phyloP scores from a whole-genome alignment of 2,113 vertebrate species.

The Xiphorhynchus elegans region DNA sequence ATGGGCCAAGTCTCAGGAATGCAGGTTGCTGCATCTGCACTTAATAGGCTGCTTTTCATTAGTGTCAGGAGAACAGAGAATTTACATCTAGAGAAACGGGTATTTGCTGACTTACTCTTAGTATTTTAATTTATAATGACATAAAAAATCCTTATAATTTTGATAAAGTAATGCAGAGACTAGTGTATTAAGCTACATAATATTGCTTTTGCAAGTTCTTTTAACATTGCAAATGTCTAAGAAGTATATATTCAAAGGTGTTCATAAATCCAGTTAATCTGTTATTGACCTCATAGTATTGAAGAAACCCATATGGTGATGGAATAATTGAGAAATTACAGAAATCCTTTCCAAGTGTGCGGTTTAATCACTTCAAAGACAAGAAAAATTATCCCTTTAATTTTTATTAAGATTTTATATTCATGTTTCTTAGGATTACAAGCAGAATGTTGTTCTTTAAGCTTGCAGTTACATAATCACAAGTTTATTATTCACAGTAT shows the following conservation, averaged over 20 bases:
- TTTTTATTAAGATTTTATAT: not conserved
- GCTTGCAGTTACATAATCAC: not conserved
- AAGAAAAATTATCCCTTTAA: not conserved
- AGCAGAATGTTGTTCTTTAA: not conserved
- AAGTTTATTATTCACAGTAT: not conserved
- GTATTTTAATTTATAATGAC: not conserved
- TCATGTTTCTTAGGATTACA: not conserved
- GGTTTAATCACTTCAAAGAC: not conserved
- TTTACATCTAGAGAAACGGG: not conserved
- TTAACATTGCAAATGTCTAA: not conserved
- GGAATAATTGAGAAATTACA: not conserved
- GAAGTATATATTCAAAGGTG: not conserved
- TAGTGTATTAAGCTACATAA: not conserved
- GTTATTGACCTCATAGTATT: not conserved
- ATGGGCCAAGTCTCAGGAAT: not conserved
- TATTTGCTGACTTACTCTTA: not conserved
- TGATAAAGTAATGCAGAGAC: not conserved
- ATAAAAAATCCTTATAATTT: not conserved
- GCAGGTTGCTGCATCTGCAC: not conserved
- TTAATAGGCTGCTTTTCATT: not conserved
- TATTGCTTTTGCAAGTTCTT: not conserved
- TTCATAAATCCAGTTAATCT: not conserved
- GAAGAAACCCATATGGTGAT: not conserved
- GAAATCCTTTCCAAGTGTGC: not conserved
- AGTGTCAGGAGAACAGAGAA: not conserved